phyloP scores from a whole-genome alignment of 2,113 vertebrate species.

The Leptodactylus fuscus region DNA sequence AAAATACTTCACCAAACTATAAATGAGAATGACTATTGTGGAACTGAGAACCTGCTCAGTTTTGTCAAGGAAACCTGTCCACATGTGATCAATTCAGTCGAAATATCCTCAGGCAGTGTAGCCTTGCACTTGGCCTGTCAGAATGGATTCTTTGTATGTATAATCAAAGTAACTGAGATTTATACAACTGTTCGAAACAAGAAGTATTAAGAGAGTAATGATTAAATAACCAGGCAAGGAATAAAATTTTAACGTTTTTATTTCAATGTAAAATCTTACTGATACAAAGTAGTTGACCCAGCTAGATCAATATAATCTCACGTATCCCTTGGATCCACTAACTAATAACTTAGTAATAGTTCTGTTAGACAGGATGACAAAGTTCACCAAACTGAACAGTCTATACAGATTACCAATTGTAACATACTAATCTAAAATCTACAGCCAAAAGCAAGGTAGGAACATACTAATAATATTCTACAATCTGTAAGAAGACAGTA shows the following conservation, averaged over 20 bases:
- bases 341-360: no score
- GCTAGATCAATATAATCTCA: no score
- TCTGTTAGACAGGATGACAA: no score
- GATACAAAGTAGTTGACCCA: no score
- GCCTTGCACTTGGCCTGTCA: slow-evolving; percentile 56
- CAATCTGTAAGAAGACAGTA: no score
- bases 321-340: no score
- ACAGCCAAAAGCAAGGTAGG: no score
- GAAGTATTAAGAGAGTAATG: background rate
- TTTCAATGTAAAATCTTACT: background rate
- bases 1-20: slow-evolving; percentile 46
- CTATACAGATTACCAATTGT: no score
- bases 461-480: no score
- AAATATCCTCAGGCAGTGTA: slow-evolving; percentile 59
- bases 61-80: slow-evolving; percentile 59
- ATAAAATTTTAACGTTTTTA: background rate
- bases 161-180: background rate
- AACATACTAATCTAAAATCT: no score
- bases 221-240: no score
- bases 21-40: slow-evolving; percentile 55
- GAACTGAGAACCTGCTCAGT: slow-evolving; percentile 60
- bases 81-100: slow-evolving; percentile 63
- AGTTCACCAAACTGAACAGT: no score
- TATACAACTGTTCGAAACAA: background rate
- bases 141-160: slow-evolving; percentile 61